Evolutionary conservation across 2,888 invertebrate species (phyloP).

Genomic region (Lucinisca nassula): DNA sequence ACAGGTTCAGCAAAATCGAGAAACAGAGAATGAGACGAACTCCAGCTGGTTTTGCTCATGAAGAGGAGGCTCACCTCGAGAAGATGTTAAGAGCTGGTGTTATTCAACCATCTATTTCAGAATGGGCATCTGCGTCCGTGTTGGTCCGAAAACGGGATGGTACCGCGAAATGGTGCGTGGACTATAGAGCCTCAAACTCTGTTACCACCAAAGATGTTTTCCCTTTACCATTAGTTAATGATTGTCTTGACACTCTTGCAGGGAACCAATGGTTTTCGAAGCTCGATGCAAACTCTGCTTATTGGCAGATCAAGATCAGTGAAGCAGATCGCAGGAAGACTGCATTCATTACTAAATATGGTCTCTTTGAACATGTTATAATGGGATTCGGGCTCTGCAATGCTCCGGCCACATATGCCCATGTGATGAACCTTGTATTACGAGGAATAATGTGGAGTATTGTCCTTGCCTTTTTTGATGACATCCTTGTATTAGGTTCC

Average conservation of each 20-base stretch:
- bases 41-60: neutral
- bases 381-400: neutral
- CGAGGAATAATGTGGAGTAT: neutral
- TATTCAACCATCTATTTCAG: neutral
- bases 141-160: constrained; percentile 3
- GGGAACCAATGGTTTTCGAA: constrained; percentile 54
- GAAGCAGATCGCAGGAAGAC: constrained; percentile 59
- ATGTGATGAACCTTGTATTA: neutral
- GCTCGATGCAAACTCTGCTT: constrained; percentile 60
- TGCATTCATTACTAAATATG: neutral
- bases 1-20: neutral
- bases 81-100: neutral
- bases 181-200: constrained; percentile 10
- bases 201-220: constrained; percentile 26
- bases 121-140: neutral
- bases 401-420: neutral
- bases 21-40: neutral
- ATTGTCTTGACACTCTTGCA: constrained; percentile 52
- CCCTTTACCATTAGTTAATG: constrained; percentile 35
- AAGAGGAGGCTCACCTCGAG: neutral
- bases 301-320: constrained; percentile 49
- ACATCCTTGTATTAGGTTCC: neutral
- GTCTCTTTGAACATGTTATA: neutral
- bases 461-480: neutral
- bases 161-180: constrained; percentile 17